These are phyloP conservation scores for Camptogramma bilineatum DNA, from an alignment of 2,888 invertebrate species.

Conservation along the genomic window DNA sequence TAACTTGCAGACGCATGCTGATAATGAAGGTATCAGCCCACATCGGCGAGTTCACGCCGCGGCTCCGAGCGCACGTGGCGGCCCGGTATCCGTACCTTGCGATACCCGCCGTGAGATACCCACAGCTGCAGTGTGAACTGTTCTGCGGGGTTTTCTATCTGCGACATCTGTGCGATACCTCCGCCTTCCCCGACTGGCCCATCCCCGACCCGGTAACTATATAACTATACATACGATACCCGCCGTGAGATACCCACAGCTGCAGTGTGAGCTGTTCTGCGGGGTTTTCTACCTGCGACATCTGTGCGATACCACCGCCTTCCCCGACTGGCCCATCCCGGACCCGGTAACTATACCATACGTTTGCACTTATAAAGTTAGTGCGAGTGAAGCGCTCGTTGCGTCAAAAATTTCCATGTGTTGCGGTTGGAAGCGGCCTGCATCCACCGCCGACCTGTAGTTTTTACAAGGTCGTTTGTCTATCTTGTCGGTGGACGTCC, in stretches of 20 bases:
- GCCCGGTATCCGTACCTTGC: slow-evolving; percentile 98
- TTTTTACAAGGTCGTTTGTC: no score
- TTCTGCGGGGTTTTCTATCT: slow-evolving; percentile 99
- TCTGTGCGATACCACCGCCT: slow-evolving; percentile 94
- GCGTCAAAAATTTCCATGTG: no score
- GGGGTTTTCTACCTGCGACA: slow-evolving; percentile 99
- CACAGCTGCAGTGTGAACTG: slow-evolving; percentile 97
- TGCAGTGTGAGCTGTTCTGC: slow-evolving; percentile 98
- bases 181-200: slow-evolving; percentile 98
- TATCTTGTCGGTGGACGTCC: no score
- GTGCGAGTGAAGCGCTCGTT: no score
- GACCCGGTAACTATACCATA: slow-evolving; percentile 34
- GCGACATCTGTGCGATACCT: slow-evolving; percentile 96
- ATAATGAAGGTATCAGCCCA: slow-evolving; percentile 99
- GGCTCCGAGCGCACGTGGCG: slow-evolving; percentile 96
- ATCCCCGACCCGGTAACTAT: slow-evolving; percentile 81
- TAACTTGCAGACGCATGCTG: slow-evolving; percentile 89
- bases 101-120: slow-evolving; percentile 96
- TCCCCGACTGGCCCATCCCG: slow-evolving; percentile 98
- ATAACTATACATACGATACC: slow-evolving; percentile 86
- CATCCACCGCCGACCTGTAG: no score
- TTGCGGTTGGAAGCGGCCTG: no score
- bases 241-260: slow-evolving; percentile 95
- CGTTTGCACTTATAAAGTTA: no score
- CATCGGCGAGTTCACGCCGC: slow-evolving; percentile 98